Evolutionary conservation across 2,888 invertebrate species (phyloP).

Genomic region (Flabesymbios commensalis): DNA sequence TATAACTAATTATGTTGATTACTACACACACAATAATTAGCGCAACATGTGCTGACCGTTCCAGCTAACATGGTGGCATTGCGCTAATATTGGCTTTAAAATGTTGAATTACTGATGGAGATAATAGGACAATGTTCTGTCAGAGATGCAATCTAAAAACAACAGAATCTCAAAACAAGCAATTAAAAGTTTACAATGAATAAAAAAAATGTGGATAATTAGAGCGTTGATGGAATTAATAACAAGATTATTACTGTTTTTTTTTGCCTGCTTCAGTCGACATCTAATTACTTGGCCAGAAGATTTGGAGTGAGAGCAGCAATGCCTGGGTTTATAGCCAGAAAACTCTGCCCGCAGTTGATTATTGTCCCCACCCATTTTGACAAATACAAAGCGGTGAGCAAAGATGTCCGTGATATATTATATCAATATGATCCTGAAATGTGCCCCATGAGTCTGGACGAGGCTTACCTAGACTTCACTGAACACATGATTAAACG

Average conservation of each 20-base stretch:
- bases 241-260: background rate
- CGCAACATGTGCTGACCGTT: no score
- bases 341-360: slow-evolving; percentile 67
- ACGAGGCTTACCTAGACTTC: slow-evolving; percentile 68
- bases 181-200: no score
- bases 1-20: no score
- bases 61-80: no score
- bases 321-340: slow-evolving; percentile 70
- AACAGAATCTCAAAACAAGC: no score
- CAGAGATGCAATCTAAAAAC: no score
- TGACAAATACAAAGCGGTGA: slow-evolving; percentile 64
- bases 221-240: no score
- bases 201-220: no score
- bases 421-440: slow-evolving; percentile 66
- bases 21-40: no score
- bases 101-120: no score
- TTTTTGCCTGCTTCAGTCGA: slow-evolving; percentile 61
- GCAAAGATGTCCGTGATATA: slow-evolving; percentile 59
- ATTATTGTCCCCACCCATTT: slow-evolving; percentile 65
- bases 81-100: no score
- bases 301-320: slow-evolving; percentile 68
- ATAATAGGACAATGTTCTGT: no score
- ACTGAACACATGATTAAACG: slow-evolving; percentile 62
- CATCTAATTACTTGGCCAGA: slow-evolving; percentile 68
- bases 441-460: slow-evolving; percentile 64